Base-by-base conservation (phyloP, 2,888 invertebrate genomes). In the Pasiphila rectangulata region DNA sequence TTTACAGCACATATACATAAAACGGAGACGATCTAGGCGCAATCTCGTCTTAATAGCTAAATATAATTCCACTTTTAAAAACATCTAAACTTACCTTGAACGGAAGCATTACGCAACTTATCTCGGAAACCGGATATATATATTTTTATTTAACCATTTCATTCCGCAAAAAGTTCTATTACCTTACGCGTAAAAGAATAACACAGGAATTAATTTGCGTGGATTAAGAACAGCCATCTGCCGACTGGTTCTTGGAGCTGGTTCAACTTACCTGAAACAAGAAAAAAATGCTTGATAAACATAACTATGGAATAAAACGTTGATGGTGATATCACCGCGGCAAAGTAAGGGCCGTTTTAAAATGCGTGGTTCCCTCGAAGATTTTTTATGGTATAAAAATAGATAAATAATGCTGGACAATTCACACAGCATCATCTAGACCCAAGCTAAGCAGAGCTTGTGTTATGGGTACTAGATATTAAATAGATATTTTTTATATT, bases 191-290 rank as follows among this genome's bases (percentile, higher is more conserved):
- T 19, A 37, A n/a, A 32, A 37, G 27, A 17, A 36, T 17, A 24
- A 4, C 1, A n/a, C n/a, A 24, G 4, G 30, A 36, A 41, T 45
- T 41, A 45, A 50, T 50, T 34, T 20, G 20, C 30, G 21, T 23
- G 45, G 50, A 45, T 41, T 45, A 50, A 45, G 32, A 49, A 39
- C 17, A 23, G 45, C n/a, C 69, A 67, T 59, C 64, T 68, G 67
- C 58, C 34, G 51, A 56, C 56, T 32, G 41, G 37, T 41, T 46
- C 60, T 49, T 46, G 59, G 57, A 45, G 48, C 54, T 36, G 38
- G 58, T 58, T 45, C 40, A 55, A 68, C 71, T 72, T 72, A 72
- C 72, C 72, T 72, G 72, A 50, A 72, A 72, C 27, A 63, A 62
- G 63, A 48, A 48, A 70, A 65, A 68, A 69, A 64, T 38, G 48